A percentile compares a stretch with the other conserved stretches of the same genome.
These are phyloP conservation scores for Bombus superbus DNA, from an alignment of 1,140 invertebrate species.

Conservation along the genomic window DNA sequence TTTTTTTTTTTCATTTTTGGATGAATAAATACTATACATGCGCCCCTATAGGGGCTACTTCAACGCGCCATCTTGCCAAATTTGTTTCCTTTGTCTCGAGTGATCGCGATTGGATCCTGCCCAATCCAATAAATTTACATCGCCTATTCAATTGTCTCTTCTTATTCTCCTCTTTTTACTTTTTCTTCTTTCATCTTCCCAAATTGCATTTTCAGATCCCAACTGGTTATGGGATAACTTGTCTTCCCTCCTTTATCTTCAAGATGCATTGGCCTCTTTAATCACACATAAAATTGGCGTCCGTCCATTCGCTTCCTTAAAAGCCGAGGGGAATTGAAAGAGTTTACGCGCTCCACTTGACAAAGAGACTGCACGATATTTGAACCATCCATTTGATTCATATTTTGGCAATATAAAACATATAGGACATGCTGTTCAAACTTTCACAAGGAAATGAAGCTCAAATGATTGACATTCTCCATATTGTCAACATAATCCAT, in stretches of 20 bases:
- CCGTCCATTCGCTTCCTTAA: not conserved
- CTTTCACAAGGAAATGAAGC: not conserved
- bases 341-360: not conserved
- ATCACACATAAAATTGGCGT: not conserved
- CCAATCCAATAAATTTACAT: constrained; percentile 66
- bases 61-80: constrained; percentile 12
- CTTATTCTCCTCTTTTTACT: constrained; percentile 28
- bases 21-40: constrained; percentile 80
- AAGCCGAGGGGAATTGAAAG: not conserved
- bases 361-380: constrained; percentile 29
- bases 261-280: not conserved
- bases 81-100: constrained; percentile 15
- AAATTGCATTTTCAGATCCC: not conserved
- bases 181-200: not conserved
- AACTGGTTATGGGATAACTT: not conserved
- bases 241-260: not conserved
- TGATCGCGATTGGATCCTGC: constrained; percentile 78
- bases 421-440: not conserved
- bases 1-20: constrained; percentile 32
- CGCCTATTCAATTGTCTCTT: constrained; percentile 6
- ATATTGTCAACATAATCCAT: not conserved
- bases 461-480: not conserved
- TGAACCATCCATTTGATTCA: constrained; percentile 11
- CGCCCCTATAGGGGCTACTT: not conserved
- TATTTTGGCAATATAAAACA: not conserved